Evolutionary conservation across 2,113 vertebrate genomes (phyloP), one percentile per base, ranked within the genome.

Genomic region (Trinectes maculatus): DNA sequence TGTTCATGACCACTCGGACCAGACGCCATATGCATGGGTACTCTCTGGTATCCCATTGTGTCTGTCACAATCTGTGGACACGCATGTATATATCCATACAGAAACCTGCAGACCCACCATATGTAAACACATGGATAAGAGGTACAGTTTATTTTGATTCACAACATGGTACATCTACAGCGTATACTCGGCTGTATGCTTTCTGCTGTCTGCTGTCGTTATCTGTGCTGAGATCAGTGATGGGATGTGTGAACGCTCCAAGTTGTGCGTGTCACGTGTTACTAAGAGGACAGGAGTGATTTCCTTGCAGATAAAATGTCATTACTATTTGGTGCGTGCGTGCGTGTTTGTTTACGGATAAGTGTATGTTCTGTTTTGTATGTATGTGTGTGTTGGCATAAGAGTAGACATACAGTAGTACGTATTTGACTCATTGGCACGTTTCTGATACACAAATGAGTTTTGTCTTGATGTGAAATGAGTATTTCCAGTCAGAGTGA

Each of bases 251-350:
- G 63, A 65, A 56, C 55, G 59, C 65, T 72, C 25, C 16, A 51
- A 52, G 37, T 59, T 12, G 36, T 57, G 34, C 25, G 26, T 71
- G 57, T 77, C 54, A 48, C 47, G 44, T 67, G n/a, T 66, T 57
- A 34, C 55, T 51, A 54, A 36, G 37, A 52, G 53, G 64, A 74
- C 68, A 63, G 71, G 64, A 49, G 36, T 31, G 37, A 76, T 84
- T 80, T 73, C 43, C 40, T 52, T 26, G 59, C 56, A 64, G 79
- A 78, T 79, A 74, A 72, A 77, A 83, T 78, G 66, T 76, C 65
- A 57, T 57, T 0, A 21, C 43, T 71, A 39, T 48, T 54, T 64
- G n/a, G n/a, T n/a, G n/a, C n/a, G n/a, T n/a, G n/a, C n/a, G n/a
- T n/a, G n/a, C n/a, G n/a, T n/a, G 33, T 31, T 22, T 55, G 29